phyloP scores from a whole-genome alignment of 2,888 invertebrate species.

The Troides aeacus region DNA sequence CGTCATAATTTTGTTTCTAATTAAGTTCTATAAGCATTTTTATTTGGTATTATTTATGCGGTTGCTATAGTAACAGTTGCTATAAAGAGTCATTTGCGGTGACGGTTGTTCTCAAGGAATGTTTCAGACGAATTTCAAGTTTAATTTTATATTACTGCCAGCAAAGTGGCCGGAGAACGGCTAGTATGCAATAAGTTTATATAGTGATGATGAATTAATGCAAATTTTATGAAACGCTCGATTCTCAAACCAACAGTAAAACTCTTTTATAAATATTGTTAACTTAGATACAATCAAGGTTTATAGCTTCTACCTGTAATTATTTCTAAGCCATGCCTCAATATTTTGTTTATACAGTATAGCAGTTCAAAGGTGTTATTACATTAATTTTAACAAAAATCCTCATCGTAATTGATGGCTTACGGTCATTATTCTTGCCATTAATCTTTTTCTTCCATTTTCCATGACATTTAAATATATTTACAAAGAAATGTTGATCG shows the following conservation, averaged over 20 bases:
- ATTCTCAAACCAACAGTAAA: not conserved
- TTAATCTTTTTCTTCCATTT: conserved; percentile 2
- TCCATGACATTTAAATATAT: not conserved
- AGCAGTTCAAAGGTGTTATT: not conserved
- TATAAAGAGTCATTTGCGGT: too few relatives aligned
- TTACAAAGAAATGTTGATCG: not conserved
- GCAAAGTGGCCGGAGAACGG: too few relatives aligned
- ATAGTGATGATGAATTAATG: too few relatives aligned
- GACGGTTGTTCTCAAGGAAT: too few relatives aligned
- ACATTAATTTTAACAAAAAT: conserved; percentile 4
- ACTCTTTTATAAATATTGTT: not conserved
- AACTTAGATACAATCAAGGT: conserved; percentile 13
- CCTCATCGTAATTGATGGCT: conserved; percentile 5
- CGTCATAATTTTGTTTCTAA: too few relatives aligned
- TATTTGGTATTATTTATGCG: too few relatives aligned
- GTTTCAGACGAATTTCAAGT: too few relatives aligned
- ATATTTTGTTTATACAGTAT: conserved; percentile 8
- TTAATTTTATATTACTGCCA: too few relatives aligned
- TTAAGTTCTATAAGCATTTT: too few relatives aligned
- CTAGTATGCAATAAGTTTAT: too few relatives aligned
- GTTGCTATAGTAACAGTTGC: too few relatives aligned
- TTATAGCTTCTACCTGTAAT: conserved; percentile 62
- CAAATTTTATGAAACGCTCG: not conserved
- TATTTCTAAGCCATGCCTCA: conserved; percentile 52
- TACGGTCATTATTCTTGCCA: not conserved